Evolutionary conservation across 2,888 invertebrate genomes (phyloP), one percentile per base, ranked within the genome.

Genomic region (Ptilodon capucinus): DNA sequence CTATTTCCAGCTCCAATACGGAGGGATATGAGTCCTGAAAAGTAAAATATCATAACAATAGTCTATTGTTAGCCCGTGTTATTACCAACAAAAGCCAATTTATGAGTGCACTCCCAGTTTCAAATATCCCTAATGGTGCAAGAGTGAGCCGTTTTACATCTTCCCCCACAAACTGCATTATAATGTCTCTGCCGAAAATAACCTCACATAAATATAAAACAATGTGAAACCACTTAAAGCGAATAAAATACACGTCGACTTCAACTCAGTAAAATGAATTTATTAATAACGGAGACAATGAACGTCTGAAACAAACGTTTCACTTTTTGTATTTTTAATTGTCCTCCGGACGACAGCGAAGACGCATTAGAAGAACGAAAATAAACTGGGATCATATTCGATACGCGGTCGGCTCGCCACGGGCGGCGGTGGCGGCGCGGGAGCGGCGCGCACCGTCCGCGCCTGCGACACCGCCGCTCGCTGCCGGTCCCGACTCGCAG

Each of bases 171-270:
- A 89, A 87, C 88, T 86, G 87, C 87, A 86, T 89, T 88, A 91
- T 90, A 88, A 91, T 86, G 91, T 87, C 83, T 80, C 79, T 73
- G 81, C 84, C 88, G 76, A 89, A 91, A 91, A 91, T 91, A 91
- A 86, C 87, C 85, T 78, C 87, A 89, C 90, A 91, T 91, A 90
- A 91, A 91, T 90, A 90, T 86, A 89, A 91, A 90, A 89, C 89
- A 91, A 91, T 90, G 91, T 91, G 89, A 90, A 89, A 90, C 91
- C 91, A 91, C 91, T 91, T 91, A 91, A 89, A 91, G 90, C 88
- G 90, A 90, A 91, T 91, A 91, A 91, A 91, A 90, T 89, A 89
- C 89, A 91, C 85, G 88, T 88, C 88, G 79, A 81, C 86, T 86
- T 86, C 87, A 81, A 85, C 89, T 89, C 90, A 72, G 82, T 90